These are phyloP conservation scores for Nannoperca obscura DNA, from an alignment of 2,797 vertebrate species.

Conservation along the genomic window DNA sequence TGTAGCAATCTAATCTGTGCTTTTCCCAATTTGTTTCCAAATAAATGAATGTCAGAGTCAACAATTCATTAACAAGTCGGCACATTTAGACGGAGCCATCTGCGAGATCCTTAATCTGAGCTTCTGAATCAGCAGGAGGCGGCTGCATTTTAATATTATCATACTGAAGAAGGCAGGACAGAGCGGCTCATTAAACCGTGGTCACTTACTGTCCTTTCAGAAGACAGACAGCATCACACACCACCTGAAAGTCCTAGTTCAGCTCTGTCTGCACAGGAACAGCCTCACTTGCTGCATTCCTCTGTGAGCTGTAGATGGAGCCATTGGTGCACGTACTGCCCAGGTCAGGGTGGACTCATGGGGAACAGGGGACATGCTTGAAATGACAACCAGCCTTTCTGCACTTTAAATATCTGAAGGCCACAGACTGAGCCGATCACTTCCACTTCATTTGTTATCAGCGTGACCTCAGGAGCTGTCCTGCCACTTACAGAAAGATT, in stretches of 20 bases:
- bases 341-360: constrained; percentile 27
- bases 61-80: constrained; percentile 3
- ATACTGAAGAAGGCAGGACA: not conserved
- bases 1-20: not conserved
- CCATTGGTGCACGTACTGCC: constrained; percentile 23
- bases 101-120: too few relatives aligned
- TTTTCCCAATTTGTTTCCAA: not conserved
- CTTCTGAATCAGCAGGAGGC: not conserved
- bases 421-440: too few relatives aligned
- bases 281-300: not conserved
- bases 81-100: too few relatives aligned
- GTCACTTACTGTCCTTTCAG: not conserved
- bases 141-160: not conserved
- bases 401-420: constrained; percentile 23
- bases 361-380: constrained; percentile 48
- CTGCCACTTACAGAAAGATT: constrained; percentile 7
- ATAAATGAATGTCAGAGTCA: not conserved
- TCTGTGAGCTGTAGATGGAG: constrained; percentile 62
- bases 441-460: not conserved
- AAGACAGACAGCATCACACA: constrained; percentile 14
- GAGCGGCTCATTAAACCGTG: not conserved
- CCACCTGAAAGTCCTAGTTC: too few relatives aligned
- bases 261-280: not conserved
- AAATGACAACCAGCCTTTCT: constrained; percentile 40
- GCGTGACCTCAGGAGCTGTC: not conserved